phyloP scores from a whole-genome alignment of 2,113 vertebrate species.

The Zeus faber region DNA sequence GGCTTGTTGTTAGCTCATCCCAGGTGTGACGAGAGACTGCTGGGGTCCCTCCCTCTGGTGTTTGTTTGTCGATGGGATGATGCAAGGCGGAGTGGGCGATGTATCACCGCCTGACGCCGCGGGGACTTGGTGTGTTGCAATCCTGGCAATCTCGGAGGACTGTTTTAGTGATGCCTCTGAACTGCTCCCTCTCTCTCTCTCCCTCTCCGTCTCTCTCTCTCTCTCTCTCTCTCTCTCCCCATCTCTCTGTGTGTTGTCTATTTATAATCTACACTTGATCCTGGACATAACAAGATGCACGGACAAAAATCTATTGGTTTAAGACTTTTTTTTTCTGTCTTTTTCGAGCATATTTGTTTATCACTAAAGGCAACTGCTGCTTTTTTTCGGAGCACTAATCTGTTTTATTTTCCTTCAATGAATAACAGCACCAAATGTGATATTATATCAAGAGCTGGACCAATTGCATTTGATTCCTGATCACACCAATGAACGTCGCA shows the following conservation, averaged over 20 bases:
- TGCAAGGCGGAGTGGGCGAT: conserved; percentile 45
- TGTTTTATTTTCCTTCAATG: no score
- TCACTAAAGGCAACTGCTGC: no score
- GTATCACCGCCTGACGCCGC: conserved; percentile 9
- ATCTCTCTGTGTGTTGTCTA: background rate
- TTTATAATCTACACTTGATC: background rate
- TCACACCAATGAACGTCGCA: no score
- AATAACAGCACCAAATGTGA: no score
- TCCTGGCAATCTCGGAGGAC: conserved; percentile 21
- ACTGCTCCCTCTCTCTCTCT: conserved; percentile 4
- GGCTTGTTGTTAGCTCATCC: conserved; percentile 11
- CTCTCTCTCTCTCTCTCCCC: background rate
- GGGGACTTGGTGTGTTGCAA: conserved; percentile 35
- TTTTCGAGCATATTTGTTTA: no score
- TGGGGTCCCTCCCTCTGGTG: conserved; percentile 35
- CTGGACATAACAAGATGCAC: background rate
- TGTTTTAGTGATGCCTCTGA: background rate
- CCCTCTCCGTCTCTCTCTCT: background rate
- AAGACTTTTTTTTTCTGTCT: background rate
- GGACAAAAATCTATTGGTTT: no score
- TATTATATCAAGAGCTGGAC: no score
- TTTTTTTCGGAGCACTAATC: no score
- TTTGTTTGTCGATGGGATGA: conserved; percentile 63
- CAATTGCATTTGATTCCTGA: no score
- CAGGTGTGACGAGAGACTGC: conserved; percentile 14